Percentiles rank a stretch among this genome's conserved stretches.
phyloP scores from a whole-genome alignment of 1,140 invertebrate genomes.

The Drosophila busckii region DNA sequence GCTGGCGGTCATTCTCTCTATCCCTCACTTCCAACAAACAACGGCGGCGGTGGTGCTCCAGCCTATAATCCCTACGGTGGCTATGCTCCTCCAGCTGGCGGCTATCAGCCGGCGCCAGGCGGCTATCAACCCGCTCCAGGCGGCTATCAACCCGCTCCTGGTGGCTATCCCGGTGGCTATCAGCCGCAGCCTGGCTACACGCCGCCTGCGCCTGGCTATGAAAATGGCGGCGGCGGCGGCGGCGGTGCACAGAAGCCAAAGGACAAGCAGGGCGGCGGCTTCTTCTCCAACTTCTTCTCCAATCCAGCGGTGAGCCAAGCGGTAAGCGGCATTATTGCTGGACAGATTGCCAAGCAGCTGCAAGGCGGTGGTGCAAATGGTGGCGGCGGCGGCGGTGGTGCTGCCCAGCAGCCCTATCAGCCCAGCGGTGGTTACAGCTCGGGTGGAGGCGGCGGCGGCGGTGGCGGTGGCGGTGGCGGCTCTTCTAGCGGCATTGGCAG shows the following conservation, averaged over 20 bases:
- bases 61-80: slow-evolving; percentile 46
- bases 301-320: slow-evolving; percentile 76
- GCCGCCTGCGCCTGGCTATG: slow-evolving; percentile 55
- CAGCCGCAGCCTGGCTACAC: slow-evolving; percentile 57
- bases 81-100: slow-evolving; percentile 48
- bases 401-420: slow-evolving; percentile 45
- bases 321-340: slow-evolving; percentile 74
- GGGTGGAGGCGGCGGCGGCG: slow-evolving; percentile 35
- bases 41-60: slow-evolving; percentile 28
- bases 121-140: slow-evolving; percentile 45
- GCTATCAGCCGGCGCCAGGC: slow-evolving; percentile 26
- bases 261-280: slow-evolving; percentile 73
- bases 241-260: slow-evolving; percentile 57
- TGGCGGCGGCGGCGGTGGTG: slow-evolving; percentile 29
- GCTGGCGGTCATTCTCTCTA: slow-evolving; percentile 75
- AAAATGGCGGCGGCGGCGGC: slow-evolving; percentile 39
- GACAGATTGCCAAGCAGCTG: slow-evolving; percentile 70
- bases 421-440: slow-evolving; percentile 58
- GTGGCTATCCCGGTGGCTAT: slow-evolving; percentile 47
- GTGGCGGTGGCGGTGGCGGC: slow-evolving; percentile 25
- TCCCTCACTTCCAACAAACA: slow-evolving; percentile 57
- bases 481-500: slow-evolving; percentile 45
- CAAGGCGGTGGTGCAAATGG: slow-evolving; percentile 51
- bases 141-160: slow-evolving; percentile 42
- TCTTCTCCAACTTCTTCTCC: slow-evolving; percentile 75